phyloP scores from a whole-genome alignment of 2,888 invertebrate species.

The Onthophagus sagittarius region DNA sequence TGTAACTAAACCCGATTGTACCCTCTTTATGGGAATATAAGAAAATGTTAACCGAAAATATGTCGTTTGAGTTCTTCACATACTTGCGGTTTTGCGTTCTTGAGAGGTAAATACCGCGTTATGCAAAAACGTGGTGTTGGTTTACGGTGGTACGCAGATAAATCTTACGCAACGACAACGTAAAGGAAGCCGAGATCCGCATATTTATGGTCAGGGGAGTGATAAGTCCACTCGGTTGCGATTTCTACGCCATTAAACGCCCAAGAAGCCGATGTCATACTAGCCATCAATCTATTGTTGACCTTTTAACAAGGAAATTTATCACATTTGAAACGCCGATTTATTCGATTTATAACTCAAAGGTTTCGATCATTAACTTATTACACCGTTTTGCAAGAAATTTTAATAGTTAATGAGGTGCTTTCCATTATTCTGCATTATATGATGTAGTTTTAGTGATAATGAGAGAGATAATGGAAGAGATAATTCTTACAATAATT shows the following conservation, averaged over 20 bases:
- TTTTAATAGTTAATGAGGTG: no score
- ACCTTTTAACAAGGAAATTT: background rate
- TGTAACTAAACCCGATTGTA: no score
- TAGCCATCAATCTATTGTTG: background rate
- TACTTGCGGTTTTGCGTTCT: background rate
- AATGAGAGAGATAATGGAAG: no score
- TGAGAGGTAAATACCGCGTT: background rate
- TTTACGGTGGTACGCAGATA: background rate
- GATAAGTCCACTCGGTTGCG: background rate
- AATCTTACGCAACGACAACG: background rate
- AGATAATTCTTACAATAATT: no score
- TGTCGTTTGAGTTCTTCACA: background rate
- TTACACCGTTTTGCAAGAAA: no score
- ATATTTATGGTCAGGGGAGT: background rate
- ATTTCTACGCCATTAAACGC: background rate
- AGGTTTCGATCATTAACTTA: no score
- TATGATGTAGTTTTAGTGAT: no score
- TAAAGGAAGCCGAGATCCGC: background rate
- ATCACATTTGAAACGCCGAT: background rate
- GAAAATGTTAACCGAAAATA: no score
- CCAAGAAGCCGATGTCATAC: background rate
- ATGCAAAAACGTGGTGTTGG: background rate
- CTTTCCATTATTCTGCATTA: no score
- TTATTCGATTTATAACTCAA: background rate
- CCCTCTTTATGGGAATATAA: no score